Evolutionary conservation across 2,113 vertebrate genomes (phyloP), one percentile per base, ranked within the genome.

Genomic region (Poeciliopsis turrubarensis): DNA sequence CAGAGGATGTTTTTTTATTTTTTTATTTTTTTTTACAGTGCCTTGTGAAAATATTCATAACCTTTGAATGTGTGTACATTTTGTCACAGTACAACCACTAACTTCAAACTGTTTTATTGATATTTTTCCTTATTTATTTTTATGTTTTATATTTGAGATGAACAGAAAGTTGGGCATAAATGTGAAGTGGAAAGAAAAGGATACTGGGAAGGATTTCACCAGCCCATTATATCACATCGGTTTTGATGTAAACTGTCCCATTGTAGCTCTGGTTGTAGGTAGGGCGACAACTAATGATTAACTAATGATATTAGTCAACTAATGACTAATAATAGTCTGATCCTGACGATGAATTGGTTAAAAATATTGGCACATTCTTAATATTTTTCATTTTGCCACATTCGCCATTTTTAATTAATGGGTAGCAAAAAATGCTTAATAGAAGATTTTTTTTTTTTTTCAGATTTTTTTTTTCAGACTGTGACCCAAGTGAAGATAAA

Each of bases 1-100:
- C 73, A 76, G 60, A 79, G 83, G 74, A 62, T 80, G 70, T 57
- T 54, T 25, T 39, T 37, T 32, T 32, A 6, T 1, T 32, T 32
- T 32, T 34, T 14, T 4, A 2, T 0, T 14, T 15, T 41, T 41
- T 41, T 41, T 6, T 25, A 54, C 51, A n/a, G 51, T 25, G 51
- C 51, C 51, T 54, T n/a, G 51, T 22, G 51, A 25, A 25, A 54
- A 25, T 54, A 54, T 54, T 22, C 15, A 54, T n/a, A 54, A 54
- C 51, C 51, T 54, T 54, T 25, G 8, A 25, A 54, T 54, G 22
- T n/a, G 17, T 54, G 51, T n/a, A 54, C 51, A 10, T 54, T 54
- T 54, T 47, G 44, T 47, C 44, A 47, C 17, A 17, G 10, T 54
- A 25, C 22, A 54, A 54, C 51, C 51, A 54, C 51, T 3, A 54